A percentile compares a stretch with the other conserved stretches of the same genome.
These are phyloP conservation scores for Vimba vimba DNA, from an alignment of 2,113 vertebrate genomes.

Conservation along the genomic window DNA sequence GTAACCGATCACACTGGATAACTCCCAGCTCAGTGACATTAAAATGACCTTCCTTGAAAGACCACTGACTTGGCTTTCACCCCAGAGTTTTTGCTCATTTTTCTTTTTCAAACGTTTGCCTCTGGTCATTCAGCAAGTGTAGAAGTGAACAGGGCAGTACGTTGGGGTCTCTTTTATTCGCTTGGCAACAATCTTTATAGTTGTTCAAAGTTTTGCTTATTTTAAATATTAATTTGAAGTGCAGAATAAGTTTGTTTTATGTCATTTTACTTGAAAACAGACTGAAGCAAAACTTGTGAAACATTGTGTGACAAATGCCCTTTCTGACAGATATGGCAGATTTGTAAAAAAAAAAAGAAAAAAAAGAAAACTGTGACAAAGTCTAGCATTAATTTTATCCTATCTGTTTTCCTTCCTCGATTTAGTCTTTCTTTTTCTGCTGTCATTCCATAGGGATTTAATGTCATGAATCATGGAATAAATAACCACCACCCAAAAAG, in stretches of 20 bases:
- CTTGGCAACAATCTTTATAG: constrained; percentile 50
- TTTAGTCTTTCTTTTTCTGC: neutral
- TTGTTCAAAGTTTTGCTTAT: constrained; percentile 60
- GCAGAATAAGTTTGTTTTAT: neutral
- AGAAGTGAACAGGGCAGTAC: constrained; percentile 49
- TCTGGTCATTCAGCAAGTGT: constrained; percentile 47
- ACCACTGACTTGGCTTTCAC: constrained; percentile 53
- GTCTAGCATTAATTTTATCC: constrained; percentile 33
- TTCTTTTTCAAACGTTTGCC: constrained; percentile 47
- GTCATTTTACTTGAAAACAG: neutral
- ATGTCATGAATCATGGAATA: constrained; percentile 8
- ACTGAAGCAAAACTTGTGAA: neutral
- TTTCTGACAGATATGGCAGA: neutral
- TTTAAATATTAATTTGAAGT: constrained; percentile 41
- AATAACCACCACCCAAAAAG: neutral
- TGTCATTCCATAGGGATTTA: neutral
- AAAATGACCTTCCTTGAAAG: constrained; percentile 65
- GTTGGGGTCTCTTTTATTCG: constrained; percentile 23
- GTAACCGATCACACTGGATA: constrained; percentile 54
- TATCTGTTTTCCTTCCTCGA: neutral
- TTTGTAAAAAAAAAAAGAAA: neutral
- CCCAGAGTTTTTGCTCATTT: constrained; percentile 36
- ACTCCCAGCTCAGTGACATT: constrained; percentile 63
- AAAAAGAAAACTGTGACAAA: constrained; percentile 19
- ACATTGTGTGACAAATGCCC: neutral